Evolutionary conservation across 2,113 vertebrate species (phyloP).

Genomic region (Natator depressus): DNA sequence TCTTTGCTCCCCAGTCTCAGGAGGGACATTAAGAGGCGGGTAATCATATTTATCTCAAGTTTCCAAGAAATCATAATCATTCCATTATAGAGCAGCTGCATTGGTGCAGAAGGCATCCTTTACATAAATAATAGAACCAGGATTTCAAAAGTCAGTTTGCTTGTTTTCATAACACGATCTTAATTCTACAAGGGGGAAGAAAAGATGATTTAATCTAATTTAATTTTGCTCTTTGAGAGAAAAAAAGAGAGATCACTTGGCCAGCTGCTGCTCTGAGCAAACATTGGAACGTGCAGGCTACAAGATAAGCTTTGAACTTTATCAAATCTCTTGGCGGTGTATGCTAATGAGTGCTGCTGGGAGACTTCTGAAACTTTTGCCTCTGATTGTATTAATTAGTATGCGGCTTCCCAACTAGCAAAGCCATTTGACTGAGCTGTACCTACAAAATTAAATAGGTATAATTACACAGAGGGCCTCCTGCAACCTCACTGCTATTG

Average conservation of each 20-base stretch:
- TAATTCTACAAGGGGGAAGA: constrained; percentile 67
- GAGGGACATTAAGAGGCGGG: background rate
- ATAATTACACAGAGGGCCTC: background rate
- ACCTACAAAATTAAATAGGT: constrained; percentile 31
- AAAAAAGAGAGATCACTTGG: constrained; percentile 67
- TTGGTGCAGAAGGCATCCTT: background rate
- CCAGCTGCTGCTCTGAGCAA: constrained; percentile 76
- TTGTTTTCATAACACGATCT: constrained; percentile 69
- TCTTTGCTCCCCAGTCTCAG: background rate
- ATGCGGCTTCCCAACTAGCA: constrained; percentile 33
- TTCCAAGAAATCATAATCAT: background rate
- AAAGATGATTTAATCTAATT: constrained; percentile 78
- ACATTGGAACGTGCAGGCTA: constrained; percentile 44
- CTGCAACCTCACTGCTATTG: background rate
- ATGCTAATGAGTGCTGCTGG: constrained; percentile 72
- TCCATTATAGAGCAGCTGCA: background rate
- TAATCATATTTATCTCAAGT: background rate
- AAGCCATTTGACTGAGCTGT: constrained; percentile 6
- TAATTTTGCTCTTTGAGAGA: constrained; percentile 76
- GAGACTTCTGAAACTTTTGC: constrained; percentile 60
- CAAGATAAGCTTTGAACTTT: constrained; percentile 80
- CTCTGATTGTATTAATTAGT: constrained; percentile 68
- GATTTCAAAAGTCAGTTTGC: constrained; percentile 67
- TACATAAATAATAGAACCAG: constrained; percentile 11
- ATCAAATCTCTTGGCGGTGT: constrained; percentile 58